phyloP scores from a whole-genome alignment of 2,113 vertebrate genomes.

The Calidris pygmaea region DNA sequence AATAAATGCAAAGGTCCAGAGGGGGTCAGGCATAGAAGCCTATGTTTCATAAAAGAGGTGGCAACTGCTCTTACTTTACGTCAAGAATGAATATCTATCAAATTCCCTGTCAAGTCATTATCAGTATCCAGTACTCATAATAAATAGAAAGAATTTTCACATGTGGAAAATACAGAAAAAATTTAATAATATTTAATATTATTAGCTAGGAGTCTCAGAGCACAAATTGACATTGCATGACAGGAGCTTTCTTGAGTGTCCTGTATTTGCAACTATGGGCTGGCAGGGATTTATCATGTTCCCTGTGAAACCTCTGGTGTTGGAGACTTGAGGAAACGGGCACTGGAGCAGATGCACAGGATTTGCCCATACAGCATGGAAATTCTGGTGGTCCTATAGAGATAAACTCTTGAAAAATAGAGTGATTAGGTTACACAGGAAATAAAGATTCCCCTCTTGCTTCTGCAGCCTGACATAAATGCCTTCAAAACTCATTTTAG shows the following conservation, averaged over 20 bases:
- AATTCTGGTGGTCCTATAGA: not conserved
- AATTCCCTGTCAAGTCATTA: not conserved
- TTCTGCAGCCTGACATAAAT: not conserved
- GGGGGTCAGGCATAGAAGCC: not conserved
- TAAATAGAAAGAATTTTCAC: not conserved
- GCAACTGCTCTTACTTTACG: not conserved
- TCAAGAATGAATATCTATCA: not conserved
- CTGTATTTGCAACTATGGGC: not conserved
- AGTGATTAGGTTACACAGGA: not conserved
- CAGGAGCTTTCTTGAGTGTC: not conserved
- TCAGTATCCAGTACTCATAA: not conserved
- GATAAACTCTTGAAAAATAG: not conserved
- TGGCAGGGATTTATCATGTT: not conserved
- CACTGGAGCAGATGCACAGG: accelerated
- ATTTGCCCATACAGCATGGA: not conserved
- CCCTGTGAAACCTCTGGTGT: not conserved
- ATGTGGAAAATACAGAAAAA: not conserved
- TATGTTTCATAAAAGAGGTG: not conserved
- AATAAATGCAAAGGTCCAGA: not conserved
- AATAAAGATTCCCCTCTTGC: not conserved
- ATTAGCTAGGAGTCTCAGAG: not conserved
- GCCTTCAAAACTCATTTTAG: not conserved
- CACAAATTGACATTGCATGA: not conserved
- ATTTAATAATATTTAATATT: not conserved
- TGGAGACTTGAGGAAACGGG: not conserved